A percentile compares a stretch with the other conserved stretches of the same genome.
Evolutionary conservation across 1,140 invertebrate genomes (phyloP).

Genomic region (Penaeus vannamei): DNA sequence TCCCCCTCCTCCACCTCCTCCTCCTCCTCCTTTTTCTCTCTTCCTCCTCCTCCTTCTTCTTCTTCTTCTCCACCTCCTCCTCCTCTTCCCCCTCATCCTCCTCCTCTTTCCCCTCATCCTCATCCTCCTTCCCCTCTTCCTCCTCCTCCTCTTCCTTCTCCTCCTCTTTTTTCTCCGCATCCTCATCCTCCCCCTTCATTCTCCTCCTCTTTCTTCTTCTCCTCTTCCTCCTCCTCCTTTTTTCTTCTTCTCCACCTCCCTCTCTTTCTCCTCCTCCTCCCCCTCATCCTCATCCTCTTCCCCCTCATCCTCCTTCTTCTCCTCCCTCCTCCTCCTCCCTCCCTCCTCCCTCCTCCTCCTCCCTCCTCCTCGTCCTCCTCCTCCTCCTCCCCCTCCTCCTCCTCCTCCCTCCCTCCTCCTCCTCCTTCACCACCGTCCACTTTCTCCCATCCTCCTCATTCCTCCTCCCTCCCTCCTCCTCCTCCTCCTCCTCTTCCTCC

Average conservation of each 20-base stretch:
- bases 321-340: background rate
- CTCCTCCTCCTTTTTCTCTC: no score
- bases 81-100: background rate
- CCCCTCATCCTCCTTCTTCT: background rate
- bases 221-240: background rate
- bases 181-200: conserved; percentile 4
- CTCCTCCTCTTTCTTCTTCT: background rate
- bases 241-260: background rate
- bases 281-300: background rate
- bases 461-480: background rate
- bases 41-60: background rate
- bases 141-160: background rate
- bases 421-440: background rate
- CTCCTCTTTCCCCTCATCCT: background rate
- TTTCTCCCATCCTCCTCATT: background rate
- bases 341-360: background rate
- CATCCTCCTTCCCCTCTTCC: background rate
- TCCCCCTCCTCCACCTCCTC: background rate
- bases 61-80: background rate
- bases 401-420: background rate
- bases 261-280: background rate
- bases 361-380: background rate
- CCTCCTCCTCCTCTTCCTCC: background rate
- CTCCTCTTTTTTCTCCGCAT: no score
- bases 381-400: background rate